Percentiles rank a stretch among this genome's conserved stretches.
Evolutionary conservation across 2,797 vertebrate genomes (phyloP).

Genomic region (Botia almorhae): DNA sequence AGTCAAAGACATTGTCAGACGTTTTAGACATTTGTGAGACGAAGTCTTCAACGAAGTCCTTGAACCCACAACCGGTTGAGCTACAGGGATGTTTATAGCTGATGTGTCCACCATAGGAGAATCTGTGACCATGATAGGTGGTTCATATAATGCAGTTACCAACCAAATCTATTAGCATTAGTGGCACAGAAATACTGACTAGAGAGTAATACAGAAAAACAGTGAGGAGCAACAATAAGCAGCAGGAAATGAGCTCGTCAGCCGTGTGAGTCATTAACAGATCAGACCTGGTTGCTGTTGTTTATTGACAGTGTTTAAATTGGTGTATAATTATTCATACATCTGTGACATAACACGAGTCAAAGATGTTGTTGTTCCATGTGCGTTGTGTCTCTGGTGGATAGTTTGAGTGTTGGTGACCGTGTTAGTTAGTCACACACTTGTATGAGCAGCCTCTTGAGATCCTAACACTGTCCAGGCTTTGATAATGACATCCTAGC

Average conservation of each 20-base stretch:
- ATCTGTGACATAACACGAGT: slow-evolving; percentile 17
- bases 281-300: background rate
- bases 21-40: background rate
- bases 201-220: background rate
- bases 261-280: slow-evolving; percentile 3
- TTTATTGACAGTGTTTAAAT: slow-evolving; percentile 13
- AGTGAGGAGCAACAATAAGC: background rate
- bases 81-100: background rate
- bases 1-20: background rate
- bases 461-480: slow-evolving; percentile 41
- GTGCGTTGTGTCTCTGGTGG: background rate
- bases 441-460: slow-evolving; percentile 29
- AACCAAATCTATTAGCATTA: background rate
- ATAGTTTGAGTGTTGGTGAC: slow-evolving; percentile 23
- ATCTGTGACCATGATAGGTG: background rate
- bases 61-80: no score
- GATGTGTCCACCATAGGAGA: background rate
- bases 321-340: background rate
- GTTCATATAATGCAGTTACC: slow-evolving; percentile 3
- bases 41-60: no score
- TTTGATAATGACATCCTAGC: slow-evolving; percentile 34
- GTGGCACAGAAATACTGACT: background rate
- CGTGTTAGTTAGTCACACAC: slow-evolving; percentile 27
- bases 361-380: slow-evolving; percentile 6
- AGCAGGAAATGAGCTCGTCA: slow-evolving; percentile 11